Conservation (phyloP, 2,113 vertebrate species). For the Phrynocephalus versicolor region DNA sequence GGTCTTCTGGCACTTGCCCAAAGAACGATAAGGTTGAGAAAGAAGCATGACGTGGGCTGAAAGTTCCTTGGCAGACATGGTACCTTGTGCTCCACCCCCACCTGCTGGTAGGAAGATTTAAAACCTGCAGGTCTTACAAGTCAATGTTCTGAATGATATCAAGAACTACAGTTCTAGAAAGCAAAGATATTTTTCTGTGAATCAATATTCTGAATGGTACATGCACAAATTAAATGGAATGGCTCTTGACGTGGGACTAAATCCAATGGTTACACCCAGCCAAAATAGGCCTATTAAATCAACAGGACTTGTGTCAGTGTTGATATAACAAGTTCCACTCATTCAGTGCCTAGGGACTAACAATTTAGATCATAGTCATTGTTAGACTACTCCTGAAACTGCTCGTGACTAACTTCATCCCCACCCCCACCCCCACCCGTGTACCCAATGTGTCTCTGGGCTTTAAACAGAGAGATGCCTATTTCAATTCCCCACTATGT, state of each 20-base stretch:
- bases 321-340: too few species aligned
- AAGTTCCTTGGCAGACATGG: neutral
- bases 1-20: neutral
- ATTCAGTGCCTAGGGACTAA: too few species aligned
- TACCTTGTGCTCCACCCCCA: conserved; percentile 15
- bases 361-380: too few species aligned
- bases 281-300: neutral
- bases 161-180: neutral
- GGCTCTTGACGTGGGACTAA: neutral
- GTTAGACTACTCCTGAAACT: too few species aligned
- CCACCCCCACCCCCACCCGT: too few species aligned
- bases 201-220: neutral
- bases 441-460: too few species aligned
- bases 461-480: neutral
- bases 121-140: neutral
- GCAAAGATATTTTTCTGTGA: neutral
- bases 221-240: neutral
- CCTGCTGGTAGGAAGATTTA: conserved; percentile 12
- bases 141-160: neutral
- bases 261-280: too few species aligned
- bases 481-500: neutral
- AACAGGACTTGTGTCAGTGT: neutral
- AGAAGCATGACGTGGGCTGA: neutral
- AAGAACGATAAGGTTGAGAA: too few species aligned
- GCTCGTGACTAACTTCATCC: too few species aligned